phyloP scores from a whole-genome alignment of 2,113 vertebrate species.

The Vicugna pacos region DNA sequence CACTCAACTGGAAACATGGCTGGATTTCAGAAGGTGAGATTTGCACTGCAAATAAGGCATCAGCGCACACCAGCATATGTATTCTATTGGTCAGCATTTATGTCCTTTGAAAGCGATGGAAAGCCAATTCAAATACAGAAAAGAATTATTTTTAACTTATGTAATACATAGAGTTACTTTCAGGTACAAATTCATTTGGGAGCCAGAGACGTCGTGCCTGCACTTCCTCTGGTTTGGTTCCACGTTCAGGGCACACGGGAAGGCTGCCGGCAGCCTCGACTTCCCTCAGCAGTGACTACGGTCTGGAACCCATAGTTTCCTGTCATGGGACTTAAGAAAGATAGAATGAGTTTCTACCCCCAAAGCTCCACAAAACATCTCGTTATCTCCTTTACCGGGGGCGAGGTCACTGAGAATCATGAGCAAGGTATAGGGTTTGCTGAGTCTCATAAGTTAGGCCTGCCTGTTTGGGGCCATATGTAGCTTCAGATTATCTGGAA shows the following conservation, averaged over 20 bases:
- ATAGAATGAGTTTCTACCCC: neutral
- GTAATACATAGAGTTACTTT: neutral
- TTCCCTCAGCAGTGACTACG: neutral
- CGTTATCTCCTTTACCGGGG: neutral
- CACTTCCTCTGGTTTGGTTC: neutral
- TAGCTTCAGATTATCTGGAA: neutral
- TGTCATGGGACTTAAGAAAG: neutral
- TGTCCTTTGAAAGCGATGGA: neutral
- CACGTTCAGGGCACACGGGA: neutral
- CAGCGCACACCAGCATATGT: neutral
- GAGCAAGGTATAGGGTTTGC: neutral
- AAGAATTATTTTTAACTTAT: neutral
- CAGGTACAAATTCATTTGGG: neutral
- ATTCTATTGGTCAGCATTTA: neutral
- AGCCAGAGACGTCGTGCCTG: neutral
- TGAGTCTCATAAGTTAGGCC: neutral
- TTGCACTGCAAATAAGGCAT: neutral
- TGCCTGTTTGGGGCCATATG: neutral
- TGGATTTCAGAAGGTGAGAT: neutral
- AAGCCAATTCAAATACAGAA: neutral
- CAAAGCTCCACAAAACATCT: neutral
- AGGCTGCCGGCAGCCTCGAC: neutral
- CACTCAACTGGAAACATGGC: neutral
- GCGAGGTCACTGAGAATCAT: neutral
- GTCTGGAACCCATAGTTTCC: neutral